Base-by-base conservation (phyloP, 2,888 invertebrate genomes). In the Cryptus armator region DNA sequence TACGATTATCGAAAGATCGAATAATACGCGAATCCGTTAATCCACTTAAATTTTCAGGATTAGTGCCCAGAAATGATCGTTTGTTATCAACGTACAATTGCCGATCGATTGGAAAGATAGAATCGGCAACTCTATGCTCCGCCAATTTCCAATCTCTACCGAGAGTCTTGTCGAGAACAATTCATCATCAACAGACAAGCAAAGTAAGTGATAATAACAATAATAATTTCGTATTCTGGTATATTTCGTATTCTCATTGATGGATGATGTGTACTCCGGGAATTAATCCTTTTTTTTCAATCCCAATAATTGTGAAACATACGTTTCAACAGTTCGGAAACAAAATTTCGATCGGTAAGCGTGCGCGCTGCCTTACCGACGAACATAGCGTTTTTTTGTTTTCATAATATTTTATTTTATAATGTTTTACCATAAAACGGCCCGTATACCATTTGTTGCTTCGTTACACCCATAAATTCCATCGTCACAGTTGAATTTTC, bases 11-110 rank as follows among this genome's bases (percentile, higher is more conserved):
- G 5, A 37, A 5, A 37, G 7, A 37, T 37, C 6, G 37, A 5
- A 6, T 37, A 37, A 37, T 37, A 37, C 9, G 9, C 0, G 5
- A 37, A 37, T 37, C 6, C 37, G 37, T 37, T 37, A 9, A 2
- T 37, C 9, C 9, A 44, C 24, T 66, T 79, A 3, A 32, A 29
- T 48, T 82, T 80, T 56, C 59, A 84, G 84, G 72, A 68, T 66
- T 78, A 29, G 56, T 66, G 19, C 68, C 78, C 3, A 78, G 46
- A 29, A 78, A 81, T 16, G 48, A 74, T 70, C 62, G 53, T 64
- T 74, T 78, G 16, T 74, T 53, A 2, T 56, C 77, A 16, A 62
- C 74, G 4, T 59, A 72, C 62, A 48, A 46, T 44, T 51, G 16
- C 16, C 70, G 53, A 7, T n/a, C 68, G 4, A 2, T 74, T 16